Conservation (phyloP, 2,797 vertebrate genomes). For the Arnoldichthys spilopterus region DNA sequence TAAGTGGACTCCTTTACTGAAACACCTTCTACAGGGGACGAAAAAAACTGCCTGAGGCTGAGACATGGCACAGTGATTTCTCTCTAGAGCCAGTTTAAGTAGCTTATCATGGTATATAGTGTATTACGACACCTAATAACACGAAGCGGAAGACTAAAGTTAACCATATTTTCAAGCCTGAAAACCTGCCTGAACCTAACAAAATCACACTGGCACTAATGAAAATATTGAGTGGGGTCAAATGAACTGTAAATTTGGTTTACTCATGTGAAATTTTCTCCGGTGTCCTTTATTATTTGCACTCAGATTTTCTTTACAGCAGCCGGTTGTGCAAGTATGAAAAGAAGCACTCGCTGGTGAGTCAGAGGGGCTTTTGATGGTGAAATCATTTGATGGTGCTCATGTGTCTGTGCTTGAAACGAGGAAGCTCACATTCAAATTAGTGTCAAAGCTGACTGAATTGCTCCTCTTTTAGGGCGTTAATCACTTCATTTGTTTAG, state of each 20-base stretch:
- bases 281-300: not conserved
- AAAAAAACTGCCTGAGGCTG: not conserved
- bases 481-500: conserved; percentile 34
- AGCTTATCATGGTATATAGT: not conserved
- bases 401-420: conserved; percentile 28
- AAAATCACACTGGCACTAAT: not conserved
- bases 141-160: not conserved
- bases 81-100: not conserved
- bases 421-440: conserved; percentile 41
- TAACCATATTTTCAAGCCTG: not conserved
- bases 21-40: not conserved
- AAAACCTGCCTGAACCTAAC: not conserved
- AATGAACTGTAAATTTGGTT: not conserved
- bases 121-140: not conserved
- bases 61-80: not conserved
- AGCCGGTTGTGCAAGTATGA: conserved; percentile 22
- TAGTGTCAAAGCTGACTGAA: conserved; percentile 36
- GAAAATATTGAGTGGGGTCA: not conserved
- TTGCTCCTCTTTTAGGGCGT: conserved; percentile 25
- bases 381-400: conserved; percentile 23
- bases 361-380: conserved; percentile 46
- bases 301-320: not conserved
- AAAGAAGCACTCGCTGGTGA: conserved; percentile 22
- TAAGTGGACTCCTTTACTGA: conserved; percentile 26
- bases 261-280: conserved; percentile 19